A percentile compares a stretch with the other conserved stretches of the same genome.
These are phyloP conservation scores for Ferrisia virgata DNA, from an alignment of 2,888 invertebrate species.

Conservation along the genomic window DNA sequence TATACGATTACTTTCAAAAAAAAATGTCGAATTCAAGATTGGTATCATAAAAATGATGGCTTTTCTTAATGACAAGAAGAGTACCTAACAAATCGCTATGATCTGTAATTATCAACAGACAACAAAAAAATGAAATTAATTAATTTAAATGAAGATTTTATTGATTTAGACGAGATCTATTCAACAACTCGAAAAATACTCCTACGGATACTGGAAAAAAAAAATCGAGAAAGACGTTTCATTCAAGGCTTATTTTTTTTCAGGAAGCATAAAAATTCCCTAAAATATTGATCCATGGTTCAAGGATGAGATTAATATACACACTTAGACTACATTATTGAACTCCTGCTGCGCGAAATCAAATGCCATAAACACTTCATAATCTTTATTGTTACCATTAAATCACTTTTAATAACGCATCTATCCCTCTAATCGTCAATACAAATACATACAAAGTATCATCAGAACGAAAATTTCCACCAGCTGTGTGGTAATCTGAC, in stretches of 20 bases:
- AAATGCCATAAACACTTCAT: not conserved
- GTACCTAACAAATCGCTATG: too few relatives aligned
- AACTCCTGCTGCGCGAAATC: not conserved
- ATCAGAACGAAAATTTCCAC: not conserved
- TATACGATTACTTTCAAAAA: too few relatives aligned
- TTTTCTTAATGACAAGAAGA: too few relatives aligned
- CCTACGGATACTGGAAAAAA: too few relatives aligned
- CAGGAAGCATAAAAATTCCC: not conserved
- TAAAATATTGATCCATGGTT: not conserved
- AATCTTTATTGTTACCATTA: not conserved
- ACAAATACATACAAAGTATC: not conserved
- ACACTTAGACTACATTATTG: not conserved
- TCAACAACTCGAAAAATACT: too few relatives aligned
- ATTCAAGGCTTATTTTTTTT: not conserved
- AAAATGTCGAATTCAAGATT: too few relatives aligned
- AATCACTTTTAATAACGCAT: not conserved
- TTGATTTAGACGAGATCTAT: too few relatives aligned
- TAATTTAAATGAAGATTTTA: too few relatives aligned
- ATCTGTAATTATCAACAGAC: too few relatives aligned
- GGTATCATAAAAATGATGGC: too few relatives aligned
- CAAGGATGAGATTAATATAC: not conserved
- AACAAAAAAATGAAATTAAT: too few relatives aligned
- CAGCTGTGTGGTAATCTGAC: too few relatives aligned
- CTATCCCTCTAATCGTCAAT: not conserved
- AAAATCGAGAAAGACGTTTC: not conserved